Base-by-base conservation (phyloP, 2,797 vertebrate species). In the Smutsia gigantea region DNA sequence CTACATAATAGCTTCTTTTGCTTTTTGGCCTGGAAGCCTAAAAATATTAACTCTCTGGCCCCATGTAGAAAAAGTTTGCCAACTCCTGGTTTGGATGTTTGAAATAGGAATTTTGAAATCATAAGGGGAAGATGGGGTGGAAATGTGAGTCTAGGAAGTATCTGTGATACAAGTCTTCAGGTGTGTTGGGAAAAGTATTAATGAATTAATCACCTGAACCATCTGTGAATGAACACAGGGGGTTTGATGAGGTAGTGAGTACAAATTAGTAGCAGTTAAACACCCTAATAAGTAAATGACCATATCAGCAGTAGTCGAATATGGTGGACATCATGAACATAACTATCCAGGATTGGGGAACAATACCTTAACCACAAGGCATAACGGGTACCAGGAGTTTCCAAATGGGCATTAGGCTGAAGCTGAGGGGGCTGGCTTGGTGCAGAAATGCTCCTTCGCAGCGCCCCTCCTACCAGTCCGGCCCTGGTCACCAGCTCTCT, bases 1-100 rank as follows among this genome's bases (percentile, higher is more conserved):
- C 31, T 34, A 21, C 5, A 4, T 34, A 49, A 34, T 29, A 93
- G 23, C 21, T 79, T 93, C 3, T 86, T 97, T 93, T 87, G 17
- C 39, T 75, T 93, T 72, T 66, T 66, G 13, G 4, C n/a, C 55
- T 59, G 17, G 39, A 84, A 78, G 51, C 68, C 72, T 74, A 59
- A 77, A 95, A 72, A 39, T 87, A 89, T 87, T 84, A 90, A 57
- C 71, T 53, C 0, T 93, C 49, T 87, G 34, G 42, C 55, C 55
- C 79, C 13, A 9, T 17, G 1, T 37, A 37, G 39, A 51, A 89
- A 51, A 49, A 71, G 10, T 75, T 71, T 85, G 51, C 81, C 87
- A 93, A 18, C 23, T 87, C 78, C 72, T 77, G 71, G 37, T 51
- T 82, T 75, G 5, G 6, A 97, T 72, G 61, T 34, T 97, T 94